These are phyloP conservation scores for Rhyacophila evoluta DNA, from an alignment of 2,888 invertebrate genomes.

Conservation along the genomic window DNA sequence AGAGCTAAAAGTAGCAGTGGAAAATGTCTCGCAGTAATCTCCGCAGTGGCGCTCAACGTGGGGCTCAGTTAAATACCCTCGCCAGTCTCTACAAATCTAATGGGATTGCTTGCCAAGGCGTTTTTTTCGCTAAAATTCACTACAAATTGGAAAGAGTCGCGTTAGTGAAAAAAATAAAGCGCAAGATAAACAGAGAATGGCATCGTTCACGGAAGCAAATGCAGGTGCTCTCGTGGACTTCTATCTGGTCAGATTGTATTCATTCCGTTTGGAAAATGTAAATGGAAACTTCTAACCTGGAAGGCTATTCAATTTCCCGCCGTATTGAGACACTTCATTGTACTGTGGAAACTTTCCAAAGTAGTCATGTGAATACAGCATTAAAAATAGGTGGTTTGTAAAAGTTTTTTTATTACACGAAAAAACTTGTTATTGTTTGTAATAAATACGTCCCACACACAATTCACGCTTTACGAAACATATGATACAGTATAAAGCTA, in stretches of 20 bases:
- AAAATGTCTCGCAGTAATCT: neutral
- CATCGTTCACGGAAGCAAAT: conserved; percentile 35
- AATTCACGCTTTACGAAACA: no score
- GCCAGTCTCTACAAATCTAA: conserved; percentile 43
- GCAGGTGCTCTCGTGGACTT: conserved; percentile 33
- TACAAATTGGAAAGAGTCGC: conserved; percentile 46
- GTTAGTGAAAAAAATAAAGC: conserved; percentile 26
- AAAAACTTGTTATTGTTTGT: no score
- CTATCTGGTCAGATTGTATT: conserved; percentile 43
- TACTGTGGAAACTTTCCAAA: conserved; percentile 27
- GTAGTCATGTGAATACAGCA: conserved; percentile 5
- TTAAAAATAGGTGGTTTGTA: no score
- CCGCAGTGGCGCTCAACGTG: neutral
- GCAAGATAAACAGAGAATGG: conserved; percentile 34
- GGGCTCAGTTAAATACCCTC: conserved; percentile 34
- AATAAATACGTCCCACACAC: no score
- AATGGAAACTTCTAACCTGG: conserved; percentile 36
- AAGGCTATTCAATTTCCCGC: conserved; percentile 32
- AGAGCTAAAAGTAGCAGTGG: neutral
- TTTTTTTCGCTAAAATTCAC: conserved; percentile 43
- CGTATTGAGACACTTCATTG: conserved; percentile 34
- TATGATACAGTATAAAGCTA: no score
- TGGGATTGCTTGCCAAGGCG: conserved; percentile 44
- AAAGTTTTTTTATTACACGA: no score
- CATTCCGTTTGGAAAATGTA: conserved; percentile 45